A percentile compares a stretch with the other conserved stretches of the same genome.
These are phyloP conservation scores for Teinopalpus imperialis DNA, from an alignment of 2,888 invertebrate genomes.

Conservation along the genomic window DNA sequence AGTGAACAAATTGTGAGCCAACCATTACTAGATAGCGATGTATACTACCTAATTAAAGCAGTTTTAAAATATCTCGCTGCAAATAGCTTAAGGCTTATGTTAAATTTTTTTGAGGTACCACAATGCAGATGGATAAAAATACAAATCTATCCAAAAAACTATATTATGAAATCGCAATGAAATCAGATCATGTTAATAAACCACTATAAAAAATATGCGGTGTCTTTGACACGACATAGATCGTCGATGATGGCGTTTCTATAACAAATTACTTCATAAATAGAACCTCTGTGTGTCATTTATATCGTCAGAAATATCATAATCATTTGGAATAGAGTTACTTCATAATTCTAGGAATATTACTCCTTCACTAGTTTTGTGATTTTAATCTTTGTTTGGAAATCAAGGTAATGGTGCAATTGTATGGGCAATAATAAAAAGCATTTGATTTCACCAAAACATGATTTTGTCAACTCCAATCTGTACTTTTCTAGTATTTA, in stretches of 20 bases:
- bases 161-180: too few relatives aligned
- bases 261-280: too few relatives aligned
- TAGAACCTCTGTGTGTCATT: slow-evolving; percentile 9
- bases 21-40: slow-evolving; percentile 60
- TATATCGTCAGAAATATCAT: slow-evolving; percentile 12
- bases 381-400: slow-evolving; percentile 49
- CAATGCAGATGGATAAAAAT: slow-evolving; percentile 41
- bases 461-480: slow-evolving; percentile 10
- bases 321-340: slow-evolving; percentile 5
- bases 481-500: slow-evolving; percentile 23
- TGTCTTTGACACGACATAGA: too few relatives aligned
- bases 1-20: slow-evolving; percentile 38
- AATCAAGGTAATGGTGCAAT: slow-evolving; percentile 63
- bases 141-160: background rate
- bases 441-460: slow-evolving; percentile 20
- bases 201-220: too few relatives aligned
- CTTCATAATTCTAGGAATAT: slow-evolving; percentile 8
- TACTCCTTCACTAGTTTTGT: slow-evolving; percentile 7
- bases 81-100: slow-evolving; percentile 46
- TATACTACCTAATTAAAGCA: slow-evolving; percentile 33
- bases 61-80: slow-evolving; percentile 42
- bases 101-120: slow-evolving; percentile 45
- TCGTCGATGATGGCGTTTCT: too few relatives aligned
- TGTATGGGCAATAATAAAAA: slow-evolving; percentile 27
- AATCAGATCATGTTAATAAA: too few relatives aligned